Evolutionary conservation across 1,140 invertebrate genomes (phyloP), one percentile per base, ranked within the genome.

Genomic region (Drosophila guanche): DNA sequence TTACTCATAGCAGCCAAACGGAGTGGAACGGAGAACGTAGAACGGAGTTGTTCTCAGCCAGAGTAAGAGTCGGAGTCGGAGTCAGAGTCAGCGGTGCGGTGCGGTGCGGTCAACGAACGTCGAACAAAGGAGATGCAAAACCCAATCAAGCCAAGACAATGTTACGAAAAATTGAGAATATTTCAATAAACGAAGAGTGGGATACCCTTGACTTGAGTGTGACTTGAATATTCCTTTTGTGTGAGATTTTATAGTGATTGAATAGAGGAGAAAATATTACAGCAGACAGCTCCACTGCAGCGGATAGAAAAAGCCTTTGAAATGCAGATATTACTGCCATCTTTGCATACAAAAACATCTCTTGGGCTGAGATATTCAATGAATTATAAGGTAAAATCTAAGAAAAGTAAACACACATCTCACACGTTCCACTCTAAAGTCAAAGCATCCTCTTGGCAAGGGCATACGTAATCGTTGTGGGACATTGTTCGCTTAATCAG

Each of bases 401-500:
- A 20, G 16, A 20, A 20, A 20, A 20, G 16, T 20, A 20, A 20
- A 20, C 16, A 20, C 16, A 20, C 16, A 20, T 20, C 16, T 20
- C 16, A 20, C 16, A 20, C 16, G 1, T 20, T 37, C 29, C 48
- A 27, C 16, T 20, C 27, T 7, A 51, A 33, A n/a, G 29, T 42
- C 42, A 55, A 41, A 46, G 63, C 23, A 27, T 71, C 60, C 51
- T 37, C 43, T 29, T 27, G 16, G 61, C 48, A 22, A 58, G 51
- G 37, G 57, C 16, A 61, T 68, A 61, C 53, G 29, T 65, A 48
- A 76, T 66, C 57, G 57, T 72, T 60, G 52, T 25, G 81, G 48
- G 57, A 63, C 47, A 48, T 47, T 50, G 54, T 51, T 40, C 59
- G 27, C 68, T 70, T 80, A 86, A 86, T 74, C 69, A 81, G 81